Evolutionary conservation across 2,888 invertebrate genomes (phyloP).

Genomic region (Apocheima hispidaria): DNA sequence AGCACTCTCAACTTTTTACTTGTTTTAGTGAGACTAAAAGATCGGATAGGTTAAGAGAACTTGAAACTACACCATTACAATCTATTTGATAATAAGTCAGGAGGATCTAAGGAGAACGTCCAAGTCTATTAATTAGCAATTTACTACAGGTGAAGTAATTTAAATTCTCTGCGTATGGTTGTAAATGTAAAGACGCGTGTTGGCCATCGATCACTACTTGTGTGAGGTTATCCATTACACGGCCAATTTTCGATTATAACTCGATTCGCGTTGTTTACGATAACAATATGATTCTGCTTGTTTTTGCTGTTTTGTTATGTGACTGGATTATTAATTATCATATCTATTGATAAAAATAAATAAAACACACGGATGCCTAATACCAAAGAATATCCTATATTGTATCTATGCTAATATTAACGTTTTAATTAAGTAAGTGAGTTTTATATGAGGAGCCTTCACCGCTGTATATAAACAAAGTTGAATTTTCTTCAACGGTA

Average conservation of each 20-base stretch:
- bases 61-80: too few relatives aligned
- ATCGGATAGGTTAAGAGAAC: too few relatives aligned
- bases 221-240: conserved; percentile 53
- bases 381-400: too few relatives aligned
- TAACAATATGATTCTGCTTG: conserved; percentile 10
- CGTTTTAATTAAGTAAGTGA: too few relatives aligned
- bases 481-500: too few relatives aligned
- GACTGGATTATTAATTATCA: conserved; percentile 1
- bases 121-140: neutral
- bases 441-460: too few relatives aligned
- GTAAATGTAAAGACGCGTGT: neutral
- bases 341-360: conserved; percentile 3
- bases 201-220: conserved; percentile 53
- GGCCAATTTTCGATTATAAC: conserved; percentile 41
- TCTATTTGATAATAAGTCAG: neutral
- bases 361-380: too few relatives aligned
- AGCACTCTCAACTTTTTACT: too few relatives aligned
- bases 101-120: neutral
- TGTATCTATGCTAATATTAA: too few relatives aligned
- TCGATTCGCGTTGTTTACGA: conserved; percentile 34
- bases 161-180: neutral
- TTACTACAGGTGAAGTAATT: neutral
- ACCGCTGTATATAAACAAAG: too few relatives aligned
- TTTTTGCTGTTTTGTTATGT: conserved; percentile 9
- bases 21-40: too few relatives aligned